A percentile compares a stretch with the other conserved stretches of the same genome.
Evolutionary conservation across 2,113 vertebrate species (phyloP).

Genomic region (Thomomys bottae): DNA sequence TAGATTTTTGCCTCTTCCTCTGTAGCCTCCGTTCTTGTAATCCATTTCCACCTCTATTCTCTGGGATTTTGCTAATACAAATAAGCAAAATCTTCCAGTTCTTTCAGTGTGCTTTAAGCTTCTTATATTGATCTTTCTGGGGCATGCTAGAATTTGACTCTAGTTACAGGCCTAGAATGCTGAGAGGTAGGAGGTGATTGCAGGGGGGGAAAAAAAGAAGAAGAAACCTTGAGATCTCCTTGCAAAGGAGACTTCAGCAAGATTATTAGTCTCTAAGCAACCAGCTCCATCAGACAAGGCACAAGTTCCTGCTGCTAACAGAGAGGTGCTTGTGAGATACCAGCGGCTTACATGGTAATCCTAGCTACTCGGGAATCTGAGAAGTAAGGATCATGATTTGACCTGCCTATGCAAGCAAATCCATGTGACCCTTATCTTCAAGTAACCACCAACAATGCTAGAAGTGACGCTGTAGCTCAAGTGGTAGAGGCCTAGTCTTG

Average conservation of each 20-base stretch:
- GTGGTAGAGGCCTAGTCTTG: too few relatives aligned
- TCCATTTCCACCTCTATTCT: not conserved
- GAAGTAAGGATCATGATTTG: too few relatives aligned
- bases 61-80: not conserved
- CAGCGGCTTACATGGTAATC: too few relatives aligned
- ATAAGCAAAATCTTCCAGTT: not conserved
- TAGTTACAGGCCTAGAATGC: not conserved
- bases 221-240: not conserved
- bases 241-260: not conserved
- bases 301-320: not conserved
- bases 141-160: not conserved
- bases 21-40: not conserved
- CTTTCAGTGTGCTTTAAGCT: not conserved
- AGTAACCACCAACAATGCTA: too few relatives aligned
- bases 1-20: constrained; percentile 15
- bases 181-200: not conserved
- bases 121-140: not conserved
- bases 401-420: too few relatives aligned
- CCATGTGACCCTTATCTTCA: too few relatives aligned
- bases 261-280: not conserved
- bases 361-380: too few relatives aligned
- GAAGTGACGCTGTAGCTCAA: too few relatives aligned
- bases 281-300: not conserved
- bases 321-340: not conserved
- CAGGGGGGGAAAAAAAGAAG: not conserved